phyloP scores from a whole-genome alignment of 2,113 vertebrate species.

The Oncorhynchus tshawytscha region DNA sequence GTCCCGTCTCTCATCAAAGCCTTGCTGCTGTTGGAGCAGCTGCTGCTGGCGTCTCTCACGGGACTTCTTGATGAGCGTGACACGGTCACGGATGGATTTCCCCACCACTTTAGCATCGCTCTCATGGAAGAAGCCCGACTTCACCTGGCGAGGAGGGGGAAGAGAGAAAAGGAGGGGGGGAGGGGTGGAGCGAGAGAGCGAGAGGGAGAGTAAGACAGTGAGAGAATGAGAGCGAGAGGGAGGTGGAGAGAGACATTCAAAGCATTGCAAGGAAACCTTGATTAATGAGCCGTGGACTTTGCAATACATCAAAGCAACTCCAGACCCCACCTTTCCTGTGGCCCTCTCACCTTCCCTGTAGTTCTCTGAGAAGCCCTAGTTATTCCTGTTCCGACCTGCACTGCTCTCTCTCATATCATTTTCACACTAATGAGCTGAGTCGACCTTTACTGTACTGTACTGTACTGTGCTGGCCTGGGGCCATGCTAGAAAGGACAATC shows the following conservation, averaged over 20 bases:
- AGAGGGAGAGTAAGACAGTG: background rate
- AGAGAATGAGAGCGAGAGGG: background rate
- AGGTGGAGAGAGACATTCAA: too few relatives aligned
- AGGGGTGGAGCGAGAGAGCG: too few relatives aligned
- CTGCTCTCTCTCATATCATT: background rate
- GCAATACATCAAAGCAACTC: background rate
- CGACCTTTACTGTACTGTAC: too few relatives aligned
- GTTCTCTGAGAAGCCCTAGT: background rate
- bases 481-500: too few relatives aligned
- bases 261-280: background rate
- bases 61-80: slow-evolving; percentile 84
- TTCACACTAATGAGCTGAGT: too few relatives aligned
- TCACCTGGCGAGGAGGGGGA: slow-evolving; percentile 72
- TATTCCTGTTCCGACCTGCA: background rate
- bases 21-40: slow-evolving; percentile 49
- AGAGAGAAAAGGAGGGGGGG: background rate
- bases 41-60: slow-evolving; percentile 80
- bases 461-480: too few relatives aligned
- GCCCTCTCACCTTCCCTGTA: background rate
- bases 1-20: slow-evolving; percentile 72
- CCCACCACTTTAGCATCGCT: slow-evolving; percentile 90
- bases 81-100: slow-evolving; percentile 88
- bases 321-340: background rate
- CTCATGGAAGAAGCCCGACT: slow-evolving; percentile 92
- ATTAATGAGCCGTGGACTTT: slow-evolving; percentile 13